phyloP scores from a whole-genome alignment of 2,113 vertebrate genomes.

The Pedionomus torquatus region DNA sequence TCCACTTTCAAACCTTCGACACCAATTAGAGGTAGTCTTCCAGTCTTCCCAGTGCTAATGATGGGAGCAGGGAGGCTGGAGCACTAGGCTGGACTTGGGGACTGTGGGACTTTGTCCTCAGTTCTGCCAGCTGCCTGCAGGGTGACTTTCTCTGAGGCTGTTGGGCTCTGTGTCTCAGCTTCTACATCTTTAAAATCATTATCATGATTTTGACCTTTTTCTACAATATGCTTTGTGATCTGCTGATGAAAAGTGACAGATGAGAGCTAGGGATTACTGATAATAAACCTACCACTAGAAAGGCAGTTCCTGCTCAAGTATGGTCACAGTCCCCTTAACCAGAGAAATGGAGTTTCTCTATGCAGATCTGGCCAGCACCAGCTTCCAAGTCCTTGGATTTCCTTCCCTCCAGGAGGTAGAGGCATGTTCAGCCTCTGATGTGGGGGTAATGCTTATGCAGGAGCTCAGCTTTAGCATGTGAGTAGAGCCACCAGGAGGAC shows the following conservation, averaged over 20 bases:
- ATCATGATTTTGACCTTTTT: background rate
- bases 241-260: background rate
- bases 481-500: background rate
- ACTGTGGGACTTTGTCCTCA: background rate
- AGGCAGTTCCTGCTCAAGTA: background rate
- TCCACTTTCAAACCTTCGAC: background rate
- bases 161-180: background rate
- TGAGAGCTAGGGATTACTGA: background rate
- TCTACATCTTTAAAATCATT: background rate
- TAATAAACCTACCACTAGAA: background rate
- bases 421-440: background rate
- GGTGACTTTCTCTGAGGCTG: background rate
- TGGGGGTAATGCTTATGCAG: background rate
- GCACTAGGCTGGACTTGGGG: background rate
- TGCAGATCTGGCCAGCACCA: background rate
- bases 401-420: background rate
- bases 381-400: background rate
- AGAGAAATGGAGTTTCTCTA: background rate
- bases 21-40: background rate
- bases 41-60: background rate
- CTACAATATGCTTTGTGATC: background rate
- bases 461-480: rapidly evolving
- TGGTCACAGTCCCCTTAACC: background rate
- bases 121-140: background rate
- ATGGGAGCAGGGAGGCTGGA: background rate